These are phyloP conservation scores for Stenurella melanura DNA, from an alignment of 2,888 invertebrate species.

Conservation along the genomic window DNA sequence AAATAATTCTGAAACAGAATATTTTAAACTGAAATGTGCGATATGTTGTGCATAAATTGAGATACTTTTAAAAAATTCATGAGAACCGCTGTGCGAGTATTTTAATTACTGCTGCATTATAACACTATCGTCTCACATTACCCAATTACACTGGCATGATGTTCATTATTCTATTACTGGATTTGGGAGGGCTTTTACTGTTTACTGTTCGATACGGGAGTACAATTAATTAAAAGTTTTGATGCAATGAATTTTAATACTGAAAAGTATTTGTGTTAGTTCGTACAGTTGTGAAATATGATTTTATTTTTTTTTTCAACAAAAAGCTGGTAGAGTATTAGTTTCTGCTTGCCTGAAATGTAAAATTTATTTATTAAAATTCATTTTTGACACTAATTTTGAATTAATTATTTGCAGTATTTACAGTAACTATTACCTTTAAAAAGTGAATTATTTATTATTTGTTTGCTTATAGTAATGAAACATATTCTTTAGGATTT, in stretches of 20 bases:
- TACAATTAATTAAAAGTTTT: conserved; percentile 10
- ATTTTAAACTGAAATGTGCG: background rate
- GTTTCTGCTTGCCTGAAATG: no score
- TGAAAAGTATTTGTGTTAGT: no score
- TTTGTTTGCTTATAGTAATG: no score
- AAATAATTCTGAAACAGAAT: background rate
- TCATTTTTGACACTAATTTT: no score
- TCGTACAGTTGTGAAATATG: no score
- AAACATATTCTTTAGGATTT: no score
- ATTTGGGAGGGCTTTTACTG: background rate
- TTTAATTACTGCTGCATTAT: conserved; percentile 56
- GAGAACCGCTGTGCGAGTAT: conserved; percentile 44
- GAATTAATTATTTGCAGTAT: no score
- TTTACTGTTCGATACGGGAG: conserved; percentile 3
- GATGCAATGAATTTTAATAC: background rate
- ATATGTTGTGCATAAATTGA: conserved; percentile 36
- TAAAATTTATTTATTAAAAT: no score
- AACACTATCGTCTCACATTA: conserved; percentile 57
- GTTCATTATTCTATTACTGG: conserved; percentile 10
- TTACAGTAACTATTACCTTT: no score
- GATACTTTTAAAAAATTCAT: conserved; percentile 52
- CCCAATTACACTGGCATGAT: conserved; percentile 53
- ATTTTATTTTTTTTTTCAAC: no score
- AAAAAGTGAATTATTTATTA: no score
- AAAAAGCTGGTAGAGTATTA: no score